These are phyloP conservation scores for Eupeodes corollae DNA, from an alignment of 1,140 invertebrate genomes.

Conservation along the genomic window DNA sequence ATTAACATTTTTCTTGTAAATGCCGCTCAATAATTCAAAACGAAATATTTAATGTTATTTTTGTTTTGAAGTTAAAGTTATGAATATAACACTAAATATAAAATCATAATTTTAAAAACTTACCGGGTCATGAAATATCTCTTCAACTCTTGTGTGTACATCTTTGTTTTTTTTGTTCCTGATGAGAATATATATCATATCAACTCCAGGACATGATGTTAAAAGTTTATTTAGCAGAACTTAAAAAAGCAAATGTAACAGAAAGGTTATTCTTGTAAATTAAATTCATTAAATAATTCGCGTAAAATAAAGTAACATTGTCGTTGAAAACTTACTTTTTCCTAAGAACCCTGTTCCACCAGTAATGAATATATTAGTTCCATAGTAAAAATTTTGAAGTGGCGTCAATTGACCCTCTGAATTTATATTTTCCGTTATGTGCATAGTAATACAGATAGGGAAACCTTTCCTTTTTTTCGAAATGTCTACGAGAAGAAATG, in stretches of 20 bases:
- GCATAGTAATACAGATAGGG: too few species aligned
- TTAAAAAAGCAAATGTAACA: conserved; percentile 7
- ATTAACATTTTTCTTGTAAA: too few species aligned
- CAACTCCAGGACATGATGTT: conserved; percentile 59
- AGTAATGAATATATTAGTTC: conserved; percentile 53
- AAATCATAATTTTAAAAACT: conserved; percentile 22
- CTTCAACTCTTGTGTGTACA: conserved; percentile 53
- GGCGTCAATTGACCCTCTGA: conserved; percentile 5
- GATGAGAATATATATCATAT: conserved; percentile 66
- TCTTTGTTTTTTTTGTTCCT: conserved; percentile 68
- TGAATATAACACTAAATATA: background rate
- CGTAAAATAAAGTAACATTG: too few species aligned
- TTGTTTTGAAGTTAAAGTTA: too few species aligned
- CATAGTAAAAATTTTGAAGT: conserved; percentile 45
- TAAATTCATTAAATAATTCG: background rate
- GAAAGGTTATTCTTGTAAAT: background rate
- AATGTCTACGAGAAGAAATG: too few species aligned
- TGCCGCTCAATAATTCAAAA: too few species aligned
- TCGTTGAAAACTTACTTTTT: conserved; percentile 42
- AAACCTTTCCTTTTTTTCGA: too few species aligned
- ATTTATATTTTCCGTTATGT: too few species aligned
- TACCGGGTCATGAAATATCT: conserved; percentile 58
- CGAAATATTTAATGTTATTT: too few species aligned
- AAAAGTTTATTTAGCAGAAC: conserved; percentile 70
- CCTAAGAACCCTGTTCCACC: conserved; percentile 73